Evolutionary conservation across 2,888 invertebrate genomes (phyloP), one percentile per base, ranked within the genome.

Genomic region (Drosophila anceps): DNA sequence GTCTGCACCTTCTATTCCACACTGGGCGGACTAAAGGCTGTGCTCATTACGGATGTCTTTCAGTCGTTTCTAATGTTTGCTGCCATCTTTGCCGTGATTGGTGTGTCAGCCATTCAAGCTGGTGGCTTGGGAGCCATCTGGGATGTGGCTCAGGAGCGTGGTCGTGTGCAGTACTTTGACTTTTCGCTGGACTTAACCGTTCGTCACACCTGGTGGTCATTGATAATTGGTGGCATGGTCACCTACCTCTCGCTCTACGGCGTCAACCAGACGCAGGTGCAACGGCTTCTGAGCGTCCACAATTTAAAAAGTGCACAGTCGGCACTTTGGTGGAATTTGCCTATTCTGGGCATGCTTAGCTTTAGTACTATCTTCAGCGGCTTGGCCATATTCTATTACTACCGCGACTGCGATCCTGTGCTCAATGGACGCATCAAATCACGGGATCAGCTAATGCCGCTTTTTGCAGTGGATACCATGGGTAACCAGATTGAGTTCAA

Each of bases 11-110:
- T 98, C 92, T 98, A 98, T 85, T 97, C 97, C 0, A 96, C 96
- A 0, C 94, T 98, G 79, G 98, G 98, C 20, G 98, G 98, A 7
- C 97, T 98, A 94, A 98, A 98, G 91, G 98, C 98, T 2, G 98
- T 98, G 0, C 93, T 98, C 39, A 95, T 97, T 83, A 98, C 98
- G 0, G 98, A 98, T 90, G 95, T 98, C 4, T 96, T 98, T 82
- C 97, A 97, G 92, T 97, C 97, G 0, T 73, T 96, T 4, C 94
- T 98, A 2, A 98, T 98, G 98, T 98, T 97, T 91, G 95, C 95
- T 5, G 96, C 97, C 1, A 95, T 98, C 15, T 96, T 96, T 82
- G 95, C 96, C 79, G 95, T 98, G 0, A 96, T 97, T 41, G 94
- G 96, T 58, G 96, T 95, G 65, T 96, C 96, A 0, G 94, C 95